Percentiles rank a stretch among this genome's conserved stretches.
phyloP scores from a whole-genome alignment of 2,888 invertebrate species.

The Ceriagrion tenellum region DNA sequence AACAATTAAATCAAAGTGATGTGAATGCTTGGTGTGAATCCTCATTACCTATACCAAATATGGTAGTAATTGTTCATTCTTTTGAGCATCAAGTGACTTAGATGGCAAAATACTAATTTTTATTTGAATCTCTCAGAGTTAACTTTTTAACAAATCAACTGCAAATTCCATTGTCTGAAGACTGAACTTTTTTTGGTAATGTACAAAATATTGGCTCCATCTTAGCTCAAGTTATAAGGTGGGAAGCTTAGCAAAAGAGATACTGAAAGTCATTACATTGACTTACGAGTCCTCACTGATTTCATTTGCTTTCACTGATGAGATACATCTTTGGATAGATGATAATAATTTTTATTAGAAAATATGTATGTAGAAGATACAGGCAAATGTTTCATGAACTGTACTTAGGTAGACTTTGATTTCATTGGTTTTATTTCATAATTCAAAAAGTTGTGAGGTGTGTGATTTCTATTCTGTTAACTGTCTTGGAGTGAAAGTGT shows the following conservation, averaged over 20 bases:
- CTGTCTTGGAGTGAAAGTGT: conserved; percentile 26
- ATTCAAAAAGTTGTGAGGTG: neutral
- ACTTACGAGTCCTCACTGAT: neutral
- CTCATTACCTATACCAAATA: neutral
- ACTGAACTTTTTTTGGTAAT: conserved; percentile 52
- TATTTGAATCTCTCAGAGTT: neutral
- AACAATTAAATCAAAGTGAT: neutral
- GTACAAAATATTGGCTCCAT: conserved; percentile 50
- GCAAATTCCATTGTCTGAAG: conserved; percentile 48
- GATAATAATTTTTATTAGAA: neutral
- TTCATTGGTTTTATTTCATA: neutral
- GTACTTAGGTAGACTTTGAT: neutral
- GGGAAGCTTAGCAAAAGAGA: neutral
- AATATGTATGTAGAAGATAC: neutral
- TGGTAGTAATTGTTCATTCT: neutral
- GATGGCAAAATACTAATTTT: neutral
- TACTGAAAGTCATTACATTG: neutral
- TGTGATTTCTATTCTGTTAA: conserved; percentile 40
- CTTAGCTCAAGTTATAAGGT: conserved; percentile 38
- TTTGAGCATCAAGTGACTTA: neutral
- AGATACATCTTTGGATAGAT: conserved; percentile 22
- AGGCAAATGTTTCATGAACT: conserved; percentile 2
- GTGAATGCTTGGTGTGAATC: conserved; percentile 19
- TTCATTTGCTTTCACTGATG: neutral
- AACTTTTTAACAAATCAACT: conserved; percentile 4